Evolutionary conservation across 2,797 vertebrate genomes (phyloP), one percentile per base, ranked within the genome.

Genomic region (Cetoscarus ocellatus): DNA sequence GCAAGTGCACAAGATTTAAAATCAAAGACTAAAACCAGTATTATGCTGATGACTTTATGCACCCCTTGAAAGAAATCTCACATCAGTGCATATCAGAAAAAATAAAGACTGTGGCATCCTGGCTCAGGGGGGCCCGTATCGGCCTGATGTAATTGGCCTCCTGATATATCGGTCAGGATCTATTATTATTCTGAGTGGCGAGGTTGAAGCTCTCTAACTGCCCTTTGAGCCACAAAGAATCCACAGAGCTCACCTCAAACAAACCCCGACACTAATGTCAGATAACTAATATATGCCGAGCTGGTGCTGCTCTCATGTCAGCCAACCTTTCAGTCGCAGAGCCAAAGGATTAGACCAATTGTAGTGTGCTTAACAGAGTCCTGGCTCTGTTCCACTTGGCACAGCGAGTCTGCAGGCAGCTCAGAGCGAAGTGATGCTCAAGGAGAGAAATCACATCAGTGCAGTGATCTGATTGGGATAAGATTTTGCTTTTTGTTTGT

Each of bases 331-430:
- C 65, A 69, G 80, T 75, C 27, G 18, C 39, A 18, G 44, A 13
- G 72, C 72, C 78, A 79, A 50, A 68, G 80, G 85, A 90, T 87
- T 86, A 82, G 53, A 75, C 70, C 79, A 50, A 74, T 88, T 83
- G 81, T 82, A 84, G 80, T 90, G 80, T 83, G 73, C 76, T 78
- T 70, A 82, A 65, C 79, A 67, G 57, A 55, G 76, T 52, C 61
- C 79, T 89, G 86, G 87, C 88, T 44, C 19, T 36, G 27, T 14
- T 85, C 67, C 85, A 87, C 71, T 67, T 85, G 86, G 84, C 78
- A 72, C 48, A 0, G 36, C 3, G 61, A 35, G 69, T 52, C 75
- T 70, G 64, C 78, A 81, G 84, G 80, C 79, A 75, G 68, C 66
- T 83, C 17, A 48, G 42, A 76, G 69, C 18, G 70, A 84, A 60